Evolutionary conservation across 2,888 invertebrate species (phyloP), one percentile per base, ranked within the genome.

Genomic region (Drosophila tanythrix): DNA sequence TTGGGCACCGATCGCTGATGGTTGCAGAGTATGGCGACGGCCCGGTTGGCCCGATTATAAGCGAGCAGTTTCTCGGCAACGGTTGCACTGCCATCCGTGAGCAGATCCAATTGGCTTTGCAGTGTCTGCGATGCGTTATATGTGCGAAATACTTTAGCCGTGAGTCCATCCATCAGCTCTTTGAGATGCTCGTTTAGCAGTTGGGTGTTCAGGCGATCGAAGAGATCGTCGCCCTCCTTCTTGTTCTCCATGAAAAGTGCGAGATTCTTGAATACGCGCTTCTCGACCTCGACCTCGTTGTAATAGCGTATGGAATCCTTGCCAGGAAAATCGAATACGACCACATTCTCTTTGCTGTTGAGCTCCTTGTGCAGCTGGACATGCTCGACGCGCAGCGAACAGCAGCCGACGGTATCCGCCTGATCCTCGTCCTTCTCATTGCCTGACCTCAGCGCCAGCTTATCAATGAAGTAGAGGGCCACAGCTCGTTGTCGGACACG

Each of bases 341-440:
- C 99, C 0, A 99, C 98, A 94, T 96, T 96, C 89, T 98, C 97
- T 89, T 96, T 96, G 64, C 96, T 97, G 93, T 97, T 96, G 89
- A 96, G 96, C 85, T 96, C 95, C 91, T 97, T 97, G 87, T 98
- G 97, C 76, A 99, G 94, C 83, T 95, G 95, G 83, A 99, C 98
- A 91, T 99, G 99, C 94, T 99, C 99, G 35, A 98, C 97, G 68
- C 99, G 95, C 71, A 99, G 94, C 1, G 99, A 99, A 94, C 99
- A 99, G 92, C 99, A 99, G 92, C 99, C 99, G 0, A 99, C 99
- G 0, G 99, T 99, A 91, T 99, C 99, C 0, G 99, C 99, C 93
- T 99, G 99, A 92, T 99, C 99, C 93, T 99, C 99, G 92, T 99
- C 99, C 93, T 99, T 99, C 93, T 99, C 99, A 92, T 99, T 99